Evolutionary conservation across 2,113 vertebrate genomes (phyloP).

Genomic region (Ictalurus furcatus): DNA sequence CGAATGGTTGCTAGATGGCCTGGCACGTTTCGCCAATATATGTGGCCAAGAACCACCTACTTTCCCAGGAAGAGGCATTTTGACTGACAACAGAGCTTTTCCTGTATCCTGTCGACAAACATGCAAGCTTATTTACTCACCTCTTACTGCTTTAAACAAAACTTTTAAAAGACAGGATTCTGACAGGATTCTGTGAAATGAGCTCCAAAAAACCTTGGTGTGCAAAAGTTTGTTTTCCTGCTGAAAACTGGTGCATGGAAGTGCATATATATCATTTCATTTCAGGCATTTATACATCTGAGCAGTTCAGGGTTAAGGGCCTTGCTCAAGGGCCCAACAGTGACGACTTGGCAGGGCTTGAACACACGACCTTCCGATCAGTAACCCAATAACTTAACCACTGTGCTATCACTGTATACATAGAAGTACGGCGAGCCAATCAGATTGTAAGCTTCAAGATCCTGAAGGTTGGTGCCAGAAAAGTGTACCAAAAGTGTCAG

Average conservation of each 20-base stretch:
- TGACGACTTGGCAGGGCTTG: no score
- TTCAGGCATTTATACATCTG: no score
- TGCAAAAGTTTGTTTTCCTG: neutral
- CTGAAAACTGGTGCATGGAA: neutral
- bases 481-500: neutral
- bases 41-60: constrained; percentile 1
- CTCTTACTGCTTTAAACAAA: neutral
- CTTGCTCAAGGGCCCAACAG: no score
- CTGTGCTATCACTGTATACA: no score
- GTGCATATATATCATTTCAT: neutral
- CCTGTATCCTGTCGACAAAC: neutral
- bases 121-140: neutral
- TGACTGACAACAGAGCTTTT: constrained; percentile 13
- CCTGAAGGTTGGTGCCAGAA: neutral
- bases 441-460: neutral
- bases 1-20: neutral
- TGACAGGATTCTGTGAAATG: neutral
- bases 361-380: no score
- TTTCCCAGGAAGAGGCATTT: neutral
- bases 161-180: neutral
- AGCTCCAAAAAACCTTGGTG: neutral
- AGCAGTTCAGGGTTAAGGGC: no score
- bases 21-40: neutral
- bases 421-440: neutral
- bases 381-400: no score